A percentile compares a stretch with the other conserved stretches of the same genome.
Conservation (phyloP, 2,113 vertebrate genomes). For the Symphodus melops region DNA sequence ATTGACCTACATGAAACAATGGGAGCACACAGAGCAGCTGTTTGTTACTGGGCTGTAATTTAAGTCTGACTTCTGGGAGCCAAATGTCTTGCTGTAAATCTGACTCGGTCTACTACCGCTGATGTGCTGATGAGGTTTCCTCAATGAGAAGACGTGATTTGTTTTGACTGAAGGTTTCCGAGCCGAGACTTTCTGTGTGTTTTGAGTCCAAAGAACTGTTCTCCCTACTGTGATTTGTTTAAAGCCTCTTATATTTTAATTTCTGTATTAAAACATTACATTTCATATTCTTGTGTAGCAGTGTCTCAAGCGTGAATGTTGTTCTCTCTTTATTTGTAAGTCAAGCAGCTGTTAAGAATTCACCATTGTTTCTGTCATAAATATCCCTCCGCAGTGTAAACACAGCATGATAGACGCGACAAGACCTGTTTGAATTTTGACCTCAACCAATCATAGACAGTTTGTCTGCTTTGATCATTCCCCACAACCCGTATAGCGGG, state of each 20-base stretch:
- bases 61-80: slow-evolving; percentile 12
- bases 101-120: background rate
- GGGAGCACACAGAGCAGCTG: background rate
- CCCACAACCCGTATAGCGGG: background rate
- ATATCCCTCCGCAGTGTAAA: slow-evolving; percentile 7
- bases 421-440: background rate
- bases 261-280: no score
- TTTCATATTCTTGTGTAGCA: no score
- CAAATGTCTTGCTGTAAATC: slow-evolving; percentile 27
- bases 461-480: background rate
- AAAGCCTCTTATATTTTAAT: no score
- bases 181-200: slow-evolving; percentile 1
- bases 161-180: slow-evolving; percentile 26
- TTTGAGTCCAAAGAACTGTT: background rate
- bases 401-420: slow-evolving; percentile 11
- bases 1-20: slow-evolving; percentile 23
- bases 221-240: no score
- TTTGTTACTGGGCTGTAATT: slow-evolving; percentile 3
- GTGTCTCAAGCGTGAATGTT: no score
- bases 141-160: slow-evolving; percentile 18
- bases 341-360: no score
- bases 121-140: slow-evolving; percentile 7
- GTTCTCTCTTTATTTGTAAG: no score
- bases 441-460: background rate
- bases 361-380: no score